These are phyloP conservation scores for Noctua fimbriata DNA, from an alignment of 2,888 invertebrate genomes.

Conservation along the genomic window DNA sequence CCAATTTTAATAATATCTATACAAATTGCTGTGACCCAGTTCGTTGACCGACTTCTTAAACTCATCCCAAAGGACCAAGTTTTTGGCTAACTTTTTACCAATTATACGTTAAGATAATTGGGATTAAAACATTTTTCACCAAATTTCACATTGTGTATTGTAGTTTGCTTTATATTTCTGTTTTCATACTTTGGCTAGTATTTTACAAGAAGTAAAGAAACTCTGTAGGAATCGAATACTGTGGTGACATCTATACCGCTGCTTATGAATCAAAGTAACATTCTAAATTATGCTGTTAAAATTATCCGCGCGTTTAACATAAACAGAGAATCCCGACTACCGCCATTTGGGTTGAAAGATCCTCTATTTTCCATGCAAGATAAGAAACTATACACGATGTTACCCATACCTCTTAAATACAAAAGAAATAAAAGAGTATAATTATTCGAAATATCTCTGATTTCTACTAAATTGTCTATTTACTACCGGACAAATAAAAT, in stretches of 20 bases:
- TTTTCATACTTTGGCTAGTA: not conserved
- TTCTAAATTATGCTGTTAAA: not conserved
- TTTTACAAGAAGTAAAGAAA: not conserved
- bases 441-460: not conserved
- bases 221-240: not conserved
- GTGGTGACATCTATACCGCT: not conserved
- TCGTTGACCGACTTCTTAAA: conserved; percentile 42
- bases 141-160: not conserved
- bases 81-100: conserved; percentile 35
- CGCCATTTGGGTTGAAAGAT: not conserved
- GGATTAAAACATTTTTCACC: not conserved
- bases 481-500: not conserved
- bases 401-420: not conserved
- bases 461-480: not conserved
- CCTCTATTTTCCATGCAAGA: not conserved
- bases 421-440: not conserved
- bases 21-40: conserved; percentile 52
- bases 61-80: conserved; percentile 29
- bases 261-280: not conserved
- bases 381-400: too few relatives aligned
- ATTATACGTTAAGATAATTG: conserved; percentile 25
- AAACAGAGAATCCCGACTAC: not conserved
- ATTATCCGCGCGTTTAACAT: not conserved
- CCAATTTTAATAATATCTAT: conserved; percentile 47
- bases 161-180: not conserved